Base-by-base conservation (phyloP, 2,888 invertebrate species). In the Caenorhabditis panamensis region DNA sequence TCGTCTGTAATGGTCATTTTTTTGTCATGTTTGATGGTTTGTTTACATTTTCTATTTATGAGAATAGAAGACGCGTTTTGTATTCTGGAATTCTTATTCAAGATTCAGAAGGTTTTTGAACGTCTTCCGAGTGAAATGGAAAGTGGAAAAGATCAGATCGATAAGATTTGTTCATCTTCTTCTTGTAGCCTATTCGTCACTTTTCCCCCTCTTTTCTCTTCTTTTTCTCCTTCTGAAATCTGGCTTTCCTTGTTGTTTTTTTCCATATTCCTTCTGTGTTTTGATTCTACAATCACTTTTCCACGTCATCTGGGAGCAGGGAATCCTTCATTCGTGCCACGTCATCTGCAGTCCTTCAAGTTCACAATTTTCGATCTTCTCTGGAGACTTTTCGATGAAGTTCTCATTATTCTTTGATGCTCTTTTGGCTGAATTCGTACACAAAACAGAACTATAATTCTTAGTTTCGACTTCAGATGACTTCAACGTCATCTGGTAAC, bases 241-340 rank as follows among this genome's bases (percentile, higher is more conserved):
- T 31, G 31, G 31, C 31, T 9, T 31, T 31, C 9, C 9, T 31
- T 41, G 41, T 41, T 13, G 41, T 41, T 41, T 41, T 41, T 41
- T 41, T 41, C 13, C 2, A 6, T 2, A 11, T 41, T 41, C 13
- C 41, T 41, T 11, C 13, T 41, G 11, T 41, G 41, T 41, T 41
- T 13, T 41, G 41, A 41, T 13, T 41, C 13, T 31, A 6, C 9
- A 31, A 31, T 31, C 9, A 6, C 41, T 41, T 11, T 41, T 41
- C 41, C 41, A 41, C 41, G 41, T 41, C 41, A 41, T 41, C 41
- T n/a, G n/a, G n/a, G n/a, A n/a, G n/a, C n/a, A n/a, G n/a, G n/a
- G n/a, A n/a, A n/a, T n/a, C n/a, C n/a, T n/a, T n/a, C n/a, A n/a
- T n/a, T n/a, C n/a, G n/a, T n/a, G n/a, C n/a, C n/a, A n/a, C n/a